Evolutionary conservation across 1,140 invertebrate species (phyloP).

Genomic region (Halyomorpha halys): DNA sequence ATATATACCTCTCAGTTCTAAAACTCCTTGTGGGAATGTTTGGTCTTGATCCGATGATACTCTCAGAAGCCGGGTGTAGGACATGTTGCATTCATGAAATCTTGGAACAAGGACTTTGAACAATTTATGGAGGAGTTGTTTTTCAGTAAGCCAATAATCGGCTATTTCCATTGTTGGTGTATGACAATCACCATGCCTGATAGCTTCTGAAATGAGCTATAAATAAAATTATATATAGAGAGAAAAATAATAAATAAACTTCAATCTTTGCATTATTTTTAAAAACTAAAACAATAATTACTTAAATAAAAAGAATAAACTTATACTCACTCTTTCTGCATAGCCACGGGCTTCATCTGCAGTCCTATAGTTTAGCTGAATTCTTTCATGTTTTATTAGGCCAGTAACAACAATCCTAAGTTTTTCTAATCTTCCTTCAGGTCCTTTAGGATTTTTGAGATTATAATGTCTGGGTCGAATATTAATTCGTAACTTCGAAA

Average conservation of each 20-base stretch:
- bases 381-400: constrained; percentile 76
- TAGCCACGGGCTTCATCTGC: constrained; percentile 81
- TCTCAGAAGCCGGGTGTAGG: constrained; percentile 58
- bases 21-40: constrained; percentile 46
- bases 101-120: constrained; percentile 85
- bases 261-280: background rate
- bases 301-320: background rate
- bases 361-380: constrained; percentile 65
- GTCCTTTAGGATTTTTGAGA: constrained; percentile 55
- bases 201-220: constrained; percentile 82
- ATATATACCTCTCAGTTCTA: constrained; percentile 51
- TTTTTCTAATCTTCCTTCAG: constrained; percentile 62
- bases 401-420: constrained; percentile 72
- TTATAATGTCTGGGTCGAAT: constrained; percentile 33
- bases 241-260: constrained; percentile 1
- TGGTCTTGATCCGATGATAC: constrained; percentile 39
- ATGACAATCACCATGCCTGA: constrained; percentile 73
- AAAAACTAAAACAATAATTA: background rate
- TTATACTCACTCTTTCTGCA: constrained; percentile 58
- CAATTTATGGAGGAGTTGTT: constrained; percentile 80
- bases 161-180: constrained; percentile 80
- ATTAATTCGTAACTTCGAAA: constrained; percentile 31
- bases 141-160: constrained; percentile 79
- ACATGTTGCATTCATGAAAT: constrained; percentile 55
- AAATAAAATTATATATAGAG: constrained; percentile 28